Conservation (phyloP, 2,797 vertebrate genomes). For the Gobio occitaniae region DNA sequence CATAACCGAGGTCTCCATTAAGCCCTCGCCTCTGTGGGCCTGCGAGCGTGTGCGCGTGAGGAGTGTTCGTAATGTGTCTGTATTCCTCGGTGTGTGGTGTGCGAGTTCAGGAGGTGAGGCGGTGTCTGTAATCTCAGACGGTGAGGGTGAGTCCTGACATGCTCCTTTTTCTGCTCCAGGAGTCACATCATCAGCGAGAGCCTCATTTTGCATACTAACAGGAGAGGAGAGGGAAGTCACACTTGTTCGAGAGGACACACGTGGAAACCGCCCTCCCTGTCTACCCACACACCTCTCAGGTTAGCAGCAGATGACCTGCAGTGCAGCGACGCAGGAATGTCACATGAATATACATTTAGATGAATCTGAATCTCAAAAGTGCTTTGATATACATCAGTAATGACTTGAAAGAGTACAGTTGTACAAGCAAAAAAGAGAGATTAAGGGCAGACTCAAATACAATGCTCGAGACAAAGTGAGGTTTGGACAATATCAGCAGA, state of each 20-base stretch:
- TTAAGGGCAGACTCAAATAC: constrained; percentile 21
- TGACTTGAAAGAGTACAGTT: constrained; percentile 24
- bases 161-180: constrained; percentile 57
- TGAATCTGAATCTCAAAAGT: constrained; percentile 38
- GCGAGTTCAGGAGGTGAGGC: constrained; percentile 58
- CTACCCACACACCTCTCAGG: neutral
- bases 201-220: constrained; percentile 65
- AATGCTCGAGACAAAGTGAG: neutral
- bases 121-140: constrained; percentile 62
- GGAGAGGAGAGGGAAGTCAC: constrained; percentile 41
- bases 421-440: constrained; percentile 30
- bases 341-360: constrained; percentile 52
- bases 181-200: constrained; percentile 56
- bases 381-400: constrained; percentile 52
- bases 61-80: constrained; percentile 45
- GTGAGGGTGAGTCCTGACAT: constrained; percentile 64
- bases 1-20: constrained; percentile 32
- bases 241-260: constrained; percentile 40
- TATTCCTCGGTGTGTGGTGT: constrained; percentile 61
- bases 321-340: constrained; percentile 28
- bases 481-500: neutral
- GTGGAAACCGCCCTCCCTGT: neutral
- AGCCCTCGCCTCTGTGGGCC: constrained; percentile 21
- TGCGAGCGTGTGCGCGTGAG: constrained; percentile 30
- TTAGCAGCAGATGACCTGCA: constrained; percentile 34